Evolutionary conservation across 2,797 vertebrate genomes (phyloP).

Genomic region (Neoniphon sammara): DNA sequence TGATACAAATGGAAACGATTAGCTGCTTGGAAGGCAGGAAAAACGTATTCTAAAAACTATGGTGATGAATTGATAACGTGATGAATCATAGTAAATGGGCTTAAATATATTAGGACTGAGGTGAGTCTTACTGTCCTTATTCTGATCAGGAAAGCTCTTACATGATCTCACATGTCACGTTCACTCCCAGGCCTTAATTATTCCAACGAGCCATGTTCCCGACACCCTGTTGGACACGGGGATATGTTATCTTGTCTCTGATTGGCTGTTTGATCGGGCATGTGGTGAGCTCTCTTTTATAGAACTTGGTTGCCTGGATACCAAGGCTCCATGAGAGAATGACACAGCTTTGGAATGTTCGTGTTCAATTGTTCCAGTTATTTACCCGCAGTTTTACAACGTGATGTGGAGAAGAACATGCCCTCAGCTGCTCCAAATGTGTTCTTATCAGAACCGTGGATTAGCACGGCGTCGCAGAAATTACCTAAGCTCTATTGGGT

Average conservation of each 20-base stretch:
- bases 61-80: too few relatives aligned
- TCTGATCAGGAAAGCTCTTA: slow-evolving; percentile 8
- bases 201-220: slow-evolving; percentile 37
- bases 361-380: slow-evolving; percentile 46
- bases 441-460: too few relatives aligned
- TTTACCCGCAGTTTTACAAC: slow-evolving; percentile 16
- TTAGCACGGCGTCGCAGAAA: too few relatives aligned
- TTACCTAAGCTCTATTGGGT: too few relatives aligned
- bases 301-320: slow-evolving; percentile 71
- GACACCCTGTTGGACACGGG: slow-evolving; percentile 6
- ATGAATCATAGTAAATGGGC: too few relatives aligned
- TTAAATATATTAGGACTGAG: not conserved
- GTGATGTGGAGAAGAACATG: not conserved
- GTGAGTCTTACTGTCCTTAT: not conserved
- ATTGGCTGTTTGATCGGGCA: slow-evolving; percentile 49
- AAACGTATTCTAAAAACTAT: too few relatives aligned
- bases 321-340: slow-evolving; percentile 27
- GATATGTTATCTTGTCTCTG: slow-evolving; percentile 20
- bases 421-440: not conserved
- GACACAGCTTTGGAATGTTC: slow-evolving; percentile 39
- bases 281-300: slow-evolving; percentile 38
- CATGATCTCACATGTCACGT: slow-evolving; percentile 13
- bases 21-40: too few relatives aligned
- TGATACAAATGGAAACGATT: too few relatives aligned
- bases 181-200: slow-evolving; percentile 28